Evolutionary conservation across 2,888 invertebrate species (phyloP).

Genomic region (Tachystola acroxantha): DNA sequence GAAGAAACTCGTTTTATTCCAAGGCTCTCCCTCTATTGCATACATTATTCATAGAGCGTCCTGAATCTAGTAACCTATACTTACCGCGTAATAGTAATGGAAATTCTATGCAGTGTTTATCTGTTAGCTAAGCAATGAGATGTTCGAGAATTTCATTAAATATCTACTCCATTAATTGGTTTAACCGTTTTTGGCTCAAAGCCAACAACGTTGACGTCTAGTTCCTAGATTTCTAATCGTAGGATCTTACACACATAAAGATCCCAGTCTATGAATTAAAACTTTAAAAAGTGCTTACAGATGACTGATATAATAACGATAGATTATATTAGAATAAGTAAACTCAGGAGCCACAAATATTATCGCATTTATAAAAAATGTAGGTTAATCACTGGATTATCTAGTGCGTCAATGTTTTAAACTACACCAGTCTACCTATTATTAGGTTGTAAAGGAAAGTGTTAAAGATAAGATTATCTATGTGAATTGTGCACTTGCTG

Average conservation of each 20-base stretch:
- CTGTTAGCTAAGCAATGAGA: neutral
- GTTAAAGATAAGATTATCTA: no score
- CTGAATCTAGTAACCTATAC: neutral
- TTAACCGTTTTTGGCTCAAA: neutral
- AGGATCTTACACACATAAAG: neutral
- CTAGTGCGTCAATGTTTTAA: no score
- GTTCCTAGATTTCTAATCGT: neutral
- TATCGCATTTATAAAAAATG: neutral
- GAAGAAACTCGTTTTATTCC: slow-evolving; percentile 1
- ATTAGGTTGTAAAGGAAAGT: no score
- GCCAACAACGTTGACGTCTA: neutral
- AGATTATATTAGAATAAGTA: neutral
- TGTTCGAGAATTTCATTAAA: neutral
- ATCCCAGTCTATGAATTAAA: no score
- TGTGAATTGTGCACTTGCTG: no score
- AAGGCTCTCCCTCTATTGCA: slow-evolving; percentile 45
- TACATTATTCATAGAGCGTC: slow-evolving; percentile 50
- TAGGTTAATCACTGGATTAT: slow-evolving; percentile 3
- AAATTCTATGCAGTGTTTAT: neutral
- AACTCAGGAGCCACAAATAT: neutral
- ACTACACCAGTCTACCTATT: no score
- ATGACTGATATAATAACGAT: neutral
- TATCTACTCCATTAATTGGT: neutral
- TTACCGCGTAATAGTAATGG: neutral
- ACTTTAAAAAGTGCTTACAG: no score